Conservation (phyloP, 2,113 vertebrate genomes). For the Herpailurus yagouaroundi region DNA sequence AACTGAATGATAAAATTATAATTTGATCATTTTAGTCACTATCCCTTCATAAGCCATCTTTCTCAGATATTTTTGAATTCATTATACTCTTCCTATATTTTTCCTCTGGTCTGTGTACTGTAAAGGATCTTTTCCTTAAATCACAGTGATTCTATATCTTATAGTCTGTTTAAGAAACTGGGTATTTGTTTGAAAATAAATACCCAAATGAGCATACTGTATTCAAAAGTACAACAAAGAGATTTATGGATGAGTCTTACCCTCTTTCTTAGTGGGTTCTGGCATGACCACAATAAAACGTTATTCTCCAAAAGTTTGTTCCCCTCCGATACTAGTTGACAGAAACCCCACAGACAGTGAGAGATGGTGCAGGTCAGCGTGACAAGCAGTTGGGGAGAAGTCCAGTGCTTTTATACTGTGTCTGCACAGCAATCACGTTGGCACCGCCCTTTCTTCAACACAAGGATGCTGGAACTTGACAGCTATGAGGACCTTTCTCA, state of each 20-base stretch:
- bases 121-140: constrained; percentile 8
- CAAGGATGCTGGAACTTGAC: constrained; percentile 86
- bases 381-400: constrained; percentile 85
- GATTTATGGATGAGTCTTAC: constrained; percentile 76
- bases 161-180: background rate
- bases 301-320: constrained; percentile 84
- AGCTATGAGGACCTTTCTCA: constrained; percentile 85
- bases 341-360: constrained; percentile 81
- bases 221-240: constrained; percentile 43
- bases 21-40: background rate
- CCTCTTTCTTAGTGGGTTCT: constrained; percentile 89
- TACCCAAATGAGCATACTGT: background rate
- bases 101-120: background rate
- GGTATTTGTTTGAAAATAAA: background rate
- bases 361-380: constrained; percentile 81
- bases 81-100: background rate
- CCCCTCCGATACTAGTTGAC: constrained; percentile 73
- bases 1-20: background rate
- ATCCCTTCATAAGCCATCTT: background rate
- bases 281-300: constrained; percentile 84
- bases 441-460: constrained; percentile 86
- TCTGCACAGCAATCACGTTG: constrained; percentile 83
- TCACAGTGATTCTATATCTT: background rate
- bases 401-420: constrained; percentile 85
- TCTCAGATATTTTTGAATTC: background rate